Percentiles rank a stretch among this genome's conserved stretches.
Evolutionary conservation across 2,113 vertebrate species (phyloP).

Genomic region (Lepus timidus): DNA sequence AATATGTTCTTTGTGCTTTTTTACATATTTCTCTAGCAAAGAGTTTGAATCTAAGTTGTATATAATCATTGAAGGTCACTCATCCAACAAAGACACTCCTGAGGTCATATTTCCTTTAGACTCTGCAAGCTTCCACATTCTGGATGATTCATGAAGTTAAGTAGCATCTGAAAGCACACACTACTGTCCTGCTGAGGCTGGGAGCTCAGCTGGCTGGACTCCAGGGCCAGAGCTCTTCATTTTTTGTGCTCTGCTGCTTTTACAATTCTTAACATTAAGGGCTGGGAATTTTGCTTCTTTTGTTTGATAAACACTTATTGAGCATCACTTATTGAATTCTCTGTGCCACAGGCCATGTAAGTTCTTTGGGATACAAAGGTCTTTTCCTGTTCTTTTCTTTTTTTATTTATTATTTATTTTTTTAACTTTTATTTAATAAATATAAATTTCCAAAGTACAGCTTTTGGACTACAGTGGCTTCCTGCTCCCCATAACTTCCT

Average conservation of each 20-base stretch:
- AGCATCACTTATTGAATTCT: neutral
- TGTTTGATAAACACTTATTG: neutral
- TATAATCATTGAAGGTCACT: neutral
- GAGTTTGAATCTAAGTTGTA: neutral
- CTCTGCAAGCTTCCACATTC: neutral
- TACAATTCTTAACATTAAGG: neutral
- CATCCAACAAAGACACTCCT: neutral
- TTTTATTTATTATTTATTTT: too few relatives aligned
- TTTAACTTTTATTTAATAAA: too few relatives aligned
- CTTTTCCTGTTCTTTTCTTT: neutral
- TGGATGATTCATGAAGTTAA: neutral
- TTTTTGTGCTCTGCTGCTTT: neutral
- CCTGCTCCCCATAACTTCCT: too few relatives aligned
- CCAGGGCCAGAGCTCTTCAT: neutral
- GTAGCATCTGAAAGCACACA: neutral
- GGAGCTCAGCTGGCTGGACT: neutral
- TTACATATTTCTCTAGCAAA: neutral
- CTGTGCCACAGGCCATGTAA: neutral
- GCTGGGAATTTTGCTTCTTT: neutral
- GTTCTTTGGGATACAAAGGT: neutral
- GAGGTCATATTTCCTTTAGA: neutral
- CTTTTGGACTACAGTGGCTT: too few relatives aligned
- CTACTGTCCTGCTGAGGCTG: neutral
- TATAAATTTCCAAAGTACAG: too few relatives aligned
- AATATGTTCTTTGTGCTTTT: neutral